Percentiles rank a stretch among this genome's conserved stretches.
Conservation (phyloP, 2,113 vertebrate genomes). For the Miniopterus natalensis region DNA sequence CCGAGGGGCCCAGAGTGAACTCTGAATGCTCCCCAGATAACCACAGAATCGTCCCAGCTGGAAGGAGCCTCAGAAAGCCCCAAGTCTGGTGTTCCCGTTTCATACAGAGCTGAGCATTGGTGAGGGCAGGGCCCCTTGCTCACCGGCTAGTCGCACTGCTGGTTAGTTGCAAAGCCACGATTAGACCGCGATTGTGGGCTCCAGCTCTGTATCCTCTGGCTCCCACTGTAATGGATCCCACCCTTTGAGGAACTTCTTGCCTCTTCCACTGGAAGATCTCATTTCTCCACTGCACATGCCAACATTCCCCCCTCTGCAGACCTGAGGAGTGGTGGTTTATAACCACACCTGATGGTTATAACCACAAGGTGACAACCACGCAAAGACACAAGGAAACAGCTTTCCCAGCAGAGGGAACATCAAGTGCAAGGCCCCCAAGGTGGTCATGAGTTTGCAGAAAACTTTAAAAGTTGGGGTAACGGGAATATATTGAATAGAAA, state of each 20-base stretch:
- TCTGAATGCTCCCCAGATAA: neutral
- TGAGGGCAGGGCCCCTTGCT: neutral
- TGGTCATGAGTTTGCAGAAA: neutral
- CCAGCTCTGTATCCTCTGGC: neutral
- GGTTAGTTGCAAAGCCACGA: too few species aligned
- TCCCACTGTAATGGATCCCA: fast-evolving
- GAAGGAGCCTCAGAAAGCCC: neutral
- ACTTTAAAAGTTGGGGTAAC: neutral
- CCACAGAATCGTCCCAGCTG: neutral
- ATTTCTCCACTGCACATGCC: neutral
- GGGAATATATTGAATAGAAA: too few species aligned
- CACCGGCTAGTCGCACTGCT: fast-evolving
- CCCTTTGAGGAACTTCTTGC: neutral
- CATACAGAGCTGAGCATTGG: neutral
- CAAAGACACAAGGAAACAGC: neutral
- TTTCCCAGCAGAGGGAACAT: neutral
- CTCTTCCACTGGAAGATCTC: neutral
- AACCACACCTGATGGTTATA: too few species aligned
- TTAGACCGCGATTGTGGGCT: too few species aligned
- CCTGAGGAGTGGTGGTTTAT: too few species aligned
- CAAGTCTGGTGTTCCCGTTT: fast-evolving
- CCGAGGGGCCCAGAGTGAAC: neutral
- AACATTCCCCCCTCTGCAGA: neutral
- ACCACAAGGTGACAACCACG: neutral
- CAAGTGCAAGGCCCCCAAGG: neutral